Evolutionary conservation across 2,797 vertebrate genomes (phyloP).

Genomic region (Gymnopithys bicolor): DNA sequence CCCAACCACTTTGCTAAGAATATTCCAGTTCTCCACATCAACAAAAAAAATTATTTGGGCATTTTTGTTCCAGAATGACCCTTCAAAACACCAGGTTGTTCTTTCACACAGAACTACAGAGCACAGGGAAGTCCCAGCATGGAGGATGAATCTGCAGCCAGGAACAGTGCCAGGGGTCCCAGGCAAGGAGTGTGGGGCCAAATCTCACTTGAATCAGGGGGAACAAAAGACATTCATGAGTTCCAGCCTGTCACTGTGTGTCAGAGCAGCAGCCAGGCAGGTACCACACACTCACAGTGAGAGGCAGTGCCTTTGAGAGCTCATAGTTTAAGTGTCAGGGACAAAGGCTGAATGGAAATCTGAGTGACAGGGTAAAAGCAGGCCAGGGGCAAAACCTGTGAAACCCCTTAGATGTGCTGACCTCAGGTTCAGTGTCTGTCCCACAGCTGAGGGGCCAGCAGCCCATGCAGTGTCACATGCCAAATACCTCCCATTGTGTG

Average conservation of each 20-base stretch:
- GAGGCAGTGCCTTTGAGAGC: neutral
- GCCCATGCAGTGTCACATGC: neutral
- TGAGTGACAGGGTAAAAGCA: neutral
- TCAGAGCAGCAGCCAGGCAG: neutral
- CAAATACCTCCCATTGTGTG: neutral
- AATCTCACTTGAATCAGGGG: neutral
- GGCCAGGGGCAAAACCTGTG: neutral
- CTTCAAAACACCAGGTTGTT: neutral
- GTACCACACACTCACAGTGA: neutral
- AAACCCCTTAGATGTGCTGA: neutral
- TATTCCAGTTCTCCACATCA: neutral
- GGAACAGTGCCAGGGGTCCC: neutral
- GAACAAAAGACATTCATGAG: neutral
- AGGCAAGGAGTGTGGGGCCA: neutral
- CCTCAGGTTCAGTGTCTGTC: neutral
- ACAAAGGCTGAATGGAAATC: neutral
- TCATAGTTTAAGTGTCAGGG: neutral
- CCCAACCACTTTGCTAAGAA: neutral
- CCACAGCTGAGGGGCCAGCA: neutral
- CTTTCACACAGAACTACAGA: neutral
- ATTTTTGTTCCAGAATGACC: neutral
- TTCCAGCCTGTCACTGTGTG: neutral
- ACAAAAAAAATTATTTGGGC: neutral
- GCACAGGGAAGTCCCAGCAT: accelerated
- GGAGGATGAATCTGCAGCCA: neutral